Evolutionary conservation across 2,797 vertebrate genomes (phyloP).

Genomic region (Brachyalestes nurse): DNA sequence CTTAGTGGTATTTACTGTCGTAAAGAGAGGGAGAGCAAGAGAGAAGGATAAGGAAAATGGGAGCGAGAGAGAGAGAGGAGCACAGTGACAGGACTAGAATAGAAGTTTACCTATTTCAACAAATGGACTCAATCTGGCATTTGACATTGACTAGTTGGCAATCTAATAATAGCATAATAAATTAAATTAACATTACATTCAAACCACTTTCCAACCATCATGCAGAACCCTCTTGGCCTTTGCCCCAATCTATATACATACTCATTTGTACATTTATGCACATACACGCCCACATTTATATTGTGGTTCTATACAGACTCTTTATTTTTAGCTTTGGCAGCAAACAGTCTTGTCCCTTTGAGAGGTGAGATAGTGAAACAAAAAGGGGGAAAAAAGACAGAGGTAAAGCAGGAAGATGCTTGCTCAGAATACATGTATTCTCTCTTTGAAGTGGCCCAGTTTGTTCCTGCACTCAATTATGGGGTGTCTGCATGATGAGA

Average conservation of each 20-base stretch:
- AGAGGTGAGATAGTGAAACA: conserved; percentile 9
- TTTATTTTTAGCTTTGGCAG: conserved; percentile 4
- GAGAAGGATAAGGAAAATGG: too few species aligned
- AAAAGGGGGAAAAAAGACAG: neutral
- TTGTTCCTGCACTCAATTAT: conserved; percentile 42
- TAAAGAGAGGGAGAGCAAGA: too few species aligned
- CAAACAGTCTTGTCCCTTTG: conserved; percentile 15
- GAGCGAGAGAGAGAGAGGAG: too few species aligned
- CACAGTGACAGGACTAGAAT: too few species aligned
- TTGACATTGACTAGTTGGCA: too few species aligned
- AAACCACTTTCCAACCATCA: neutral
- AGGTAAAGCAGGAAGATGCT: neutral
- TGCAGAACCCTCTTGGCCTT: neutral
- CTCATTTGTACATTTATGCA: neutral
- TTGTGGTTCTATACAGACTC: neutral
- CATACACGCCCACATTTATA: neutral
- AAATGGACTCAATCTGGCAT: too few species aligned
- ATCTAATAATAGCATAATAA: too few species aligned
- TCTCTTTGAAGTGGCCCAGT: conserved; percentile 20
- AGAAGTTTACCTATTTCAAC: too few species aligned
- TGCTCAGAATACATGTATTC: neutral
- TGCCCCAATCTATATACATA: neutral
- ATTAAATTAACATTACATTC: neutral
- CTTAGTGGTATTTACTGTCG: too few species aligned
- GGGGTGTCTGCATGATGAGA: conserved; percentile 25